A percentile compares a stretch with the other conserved stretches of the same genome.
phyloP scores from a whole-genome alignment of 2,888 invertebrate genomes.

The Hydriomena furcata region DNA sequence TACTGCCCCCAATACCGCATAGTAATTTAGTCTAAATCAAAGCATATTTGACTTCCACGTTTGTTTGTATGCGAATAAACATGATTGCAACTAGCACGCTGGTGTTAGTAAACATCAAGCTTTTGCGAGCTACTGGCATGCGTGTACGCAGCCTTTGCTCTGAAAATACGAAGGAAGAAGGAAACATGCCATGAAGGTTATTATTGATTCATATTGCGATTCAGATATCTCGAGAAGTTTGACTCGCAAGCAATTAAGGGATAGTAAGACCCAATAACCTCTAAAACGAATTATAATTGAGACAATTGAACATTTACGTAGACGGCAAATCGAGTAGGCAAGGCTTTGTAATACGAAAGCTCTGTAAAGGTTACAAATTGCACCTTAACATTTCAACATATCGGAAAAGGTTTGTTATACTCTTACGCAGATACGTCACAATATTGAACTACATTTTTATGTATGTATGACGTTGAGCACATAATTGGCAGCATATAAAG shows the following conservation, averaged over 20 bases:
- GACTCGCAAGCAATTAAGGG: slow-evolving; percentile 1
- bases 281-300: slow-evolving; percentile 3
- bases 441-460: slow-evolving; percentile 31
- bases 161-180: background rate
- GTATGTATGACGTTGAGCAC: slow-evolving; percentile 36
- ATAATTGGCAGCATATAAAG: slow-evolving; percentile 23
- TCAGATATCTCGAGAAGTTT: slow-evolving; percentile 1
- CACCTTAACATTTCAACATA: slow-evolving; percentile 40
- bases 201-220: background rate
- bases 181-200: background rate
- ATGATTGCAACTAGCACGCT: slow-evolving; percentile 1
- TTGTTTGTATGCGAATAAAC: slow-evolving; percentile 7
- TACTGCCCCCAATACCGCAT: background rate
- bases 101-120: slow-evolving; percentile 12
- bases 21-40: background rate
- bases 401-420: slow-evolving; percentile 28
- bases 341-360: slow-evolving; percentile 40
- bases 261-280: slow-evolving; percentile 9
- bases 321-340: slow-evolving; percentile 47
- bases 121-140: background rate
- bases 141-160: background rate
- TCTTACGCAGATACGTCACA: slow-evolving; percentile 41
- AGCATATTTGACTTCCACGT: background rate
- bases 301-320: slow-evolving; percentile 45
- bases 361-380: slow-evolving; percentile 38